Evolutionary conservation across 2,113 vertebrate genomes (phyloP).

Genomic region (Oophaga pumilio): DNA sequence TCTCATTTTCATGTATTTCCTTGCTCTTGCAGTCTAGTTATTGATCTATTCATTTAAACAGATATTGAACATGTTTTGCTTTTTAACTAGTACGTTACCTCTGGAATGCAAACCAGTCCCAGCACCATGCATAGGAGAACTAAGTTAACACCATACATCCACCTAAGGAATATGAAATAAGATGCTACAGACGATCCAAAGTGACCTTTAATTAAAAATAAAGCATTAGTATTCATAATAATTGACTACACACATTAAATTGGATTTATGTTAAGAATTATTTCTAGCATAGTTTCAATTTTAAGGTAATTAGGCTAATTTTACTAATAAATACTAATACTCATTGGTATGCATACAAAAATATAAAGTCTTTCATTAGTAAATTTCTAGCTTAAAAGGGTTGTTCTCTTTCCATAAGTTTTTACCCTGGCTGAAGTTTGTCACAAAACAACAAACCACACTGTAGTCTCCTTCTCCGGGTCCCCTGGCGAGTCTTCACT

Average conservation of each 20-base stretch:
- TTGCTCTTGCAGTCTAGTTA: not conserved
- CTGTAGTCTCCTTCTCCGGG: too few species aligned
- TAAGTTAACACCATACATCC: constrained; percentile 97
- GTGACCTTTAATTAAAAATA: constrained; percentile 78
- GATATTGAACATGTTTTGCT: not conserved
- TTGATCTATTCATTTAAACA: not conserved
- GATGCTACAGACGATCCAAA: constrained; percentile 97
- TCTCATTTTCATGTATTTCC: not conserved
- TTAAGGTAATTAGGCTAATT: too few species aligned
- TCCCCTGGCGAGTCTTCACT: too few species aligned
- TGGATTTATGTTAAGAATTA: not conserved
- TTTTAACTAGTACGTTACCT: constrained; percentile 73
- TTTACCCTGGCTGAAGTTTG: too few species aligned
- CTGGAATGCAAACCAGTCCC: constrained; percentile 92
- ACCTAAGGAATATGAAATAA: constrained; percentile 96
- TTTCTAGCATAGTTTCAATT: too few species aligned
- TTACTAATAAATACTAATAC: not conserved
- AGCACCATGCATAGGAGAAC: constrained; percentile 94
- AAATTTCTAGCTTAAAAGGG: not conserved
- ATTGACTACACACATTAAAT: not conserved
- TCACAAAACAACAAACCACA: too few species aligned
- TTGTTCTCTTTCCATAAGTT: too few species aligned
- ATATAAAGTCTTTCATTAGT: not conserved
- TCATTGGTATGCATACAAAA: not conserved
- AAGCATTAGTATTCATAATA: not conserved